Evolutionary conservation across 2,888 invertebrate genomes (phyloP), one percentile per base, ranked within the genome.

Genomic region (Cerastis rubricosa): DNA sequence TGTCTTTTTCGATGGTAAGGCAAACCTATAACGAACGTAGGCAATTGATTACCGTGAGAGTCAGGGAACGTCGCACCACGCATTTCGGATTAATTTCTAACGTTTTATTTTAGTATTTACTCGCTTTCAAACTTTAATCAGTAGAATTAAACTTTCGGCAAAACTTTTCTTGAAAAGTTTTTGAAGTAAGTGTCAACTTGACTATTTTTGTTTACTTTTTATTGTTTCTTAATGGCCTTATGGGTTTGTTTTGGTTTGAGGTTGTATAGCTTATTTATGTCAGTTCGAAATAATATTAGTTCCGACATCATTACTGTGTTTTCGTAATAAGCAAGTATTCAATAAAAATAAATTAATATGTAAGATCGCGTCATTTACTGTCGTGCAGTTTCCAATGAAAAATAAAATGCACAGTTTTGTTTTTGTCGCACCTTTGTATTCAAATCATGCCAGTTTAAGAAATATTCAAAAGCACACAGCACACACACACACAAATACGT

Each of bases 81-180:
- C 91, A 91, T 91, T 79, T 84, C 63, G 40, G 59, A 81, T 80
- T 70, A 57, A 70, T 86, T 75, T 76, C 66, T 76, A 68, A 68
- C 81, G 78, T 71, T 66, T 70, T 83, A 43, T 85, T 77, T 85
- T 76, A 63, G 79, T 80, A 80, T 74, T 83, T 65, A 64, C 35
- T 66, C 65, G 75, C 79, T 88, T 88, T 84, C 54, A 87, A 92
- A 89, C 85, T 89, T 90, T 86, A 73, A 65, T 79, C 74, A 74
- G 72, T 76, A 77, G 83, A 86, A 83, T 80, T 71, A 89, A 91
- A 89, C 87, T 91, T 87, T 77, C 45, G 29, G 66, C 61, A 86
- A 92, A 93, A 92, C 88, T 91, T 92, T 92, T 89, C 81, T 79
- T 80, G 82, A 89, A 89, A 92, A 91, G 87, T 91, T 92, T 88